Conservation (phyloP, 1,140 invertebrate genomes). For the Drosophila mayri region DNA sequence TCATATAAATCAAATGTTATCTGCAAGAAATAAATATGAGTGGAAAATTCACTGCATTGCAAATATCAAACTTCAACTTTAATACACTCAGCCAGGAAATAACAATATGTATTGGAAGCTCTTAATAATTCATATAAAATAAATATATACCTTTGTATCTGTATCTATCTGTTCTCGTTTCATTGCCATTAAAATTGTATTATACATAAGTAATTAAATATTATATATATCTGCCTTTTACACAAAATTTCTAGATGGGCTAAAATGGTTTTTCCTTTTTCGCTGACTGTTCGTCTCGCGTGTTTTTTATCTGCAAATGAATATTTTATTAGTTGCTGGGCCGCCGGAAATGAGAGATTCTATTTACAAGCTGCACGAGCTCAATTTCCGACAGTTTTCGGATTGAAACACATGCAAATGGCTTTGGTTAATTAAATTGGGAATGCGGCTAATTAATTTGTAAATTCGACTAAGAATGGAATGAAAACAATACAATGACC, state of each 20-base stretch:
- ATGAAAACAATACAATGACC: not conserved
- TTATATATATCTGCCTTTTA: not conserved
- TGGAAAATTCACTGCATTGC: no score
- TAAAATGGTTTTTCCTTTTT: not conserved
- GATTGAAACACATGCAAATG: constrained; percentile 3
- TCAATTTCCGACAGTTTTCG: constrained; percentile 7
- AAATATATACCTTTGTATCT: not conserved
- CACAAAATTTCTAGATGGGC: not conserved
- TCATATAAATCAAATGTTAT: no score
- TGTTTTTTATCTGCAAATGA: not conserved
- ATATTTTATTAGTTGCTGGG: constrained; percentile 20
- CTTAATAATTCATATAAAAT: not conserved
- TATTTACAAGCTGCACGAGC: constrained; percentile 13
- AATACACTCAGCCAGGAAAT: not conserved
- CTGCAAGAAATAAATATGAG: no score
- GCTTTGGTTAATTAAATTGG: not conserved
- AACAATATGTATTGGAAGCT: not conserved
- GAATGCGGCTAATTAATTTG: constrained; percentile 15
- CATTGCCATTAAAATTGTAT: not conserved
- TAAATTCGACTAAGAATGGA: constrained; percentile 1
- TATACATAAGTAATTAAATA: not conserved
- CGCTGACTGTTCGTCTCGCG: no score
- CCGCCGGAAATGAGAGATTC: constrained; percentile 15
- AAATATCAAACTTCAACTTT: no score
- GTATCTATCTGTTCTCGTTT: not conserved